These are phyloP conservation scores for Diarsia mendica DNA, from an alignment of 2,888 invertebrate genomes.

Conservation along the genomic window DNA sequence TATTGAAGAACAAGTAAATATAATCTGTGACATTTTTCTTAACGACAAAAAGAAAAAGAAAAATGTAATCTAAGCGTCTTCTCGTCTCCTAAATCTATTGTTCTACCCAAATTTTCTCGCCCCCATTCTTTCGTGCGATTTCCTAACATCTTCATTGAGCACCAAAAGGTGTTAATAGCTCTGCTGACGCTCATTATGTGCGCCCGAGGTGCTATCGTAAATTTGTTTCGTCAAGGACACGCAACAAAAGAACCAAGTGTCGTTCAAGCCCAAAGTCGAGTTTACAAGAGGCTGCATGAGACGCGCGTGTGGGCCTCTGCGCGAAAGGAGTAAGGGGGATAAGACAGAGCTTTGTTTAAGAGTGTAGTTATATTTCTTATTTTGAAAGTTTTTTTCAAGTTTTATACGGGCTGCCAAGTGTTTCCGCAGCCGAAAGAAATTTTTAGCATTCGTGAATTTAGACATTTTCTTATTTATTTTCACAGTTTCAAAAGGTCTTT, in stretches of 20 bases:
- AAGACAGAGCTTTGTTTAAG: slow-evolving; percentile 32
- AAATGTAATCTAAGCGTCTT: background rate
- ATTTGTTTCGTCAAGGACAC: slow-evolving; percentile 86
- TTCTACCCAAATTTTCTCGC: slow-evolving; percentile 19
- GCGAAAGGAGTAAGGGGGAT: slow-evolving; percentile 72
- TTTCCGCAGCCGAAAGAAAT: accelerated
- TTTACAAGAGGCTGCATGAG: slow-evolving; percentile 87
- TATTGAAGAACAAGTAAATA: too few relatives aligned
- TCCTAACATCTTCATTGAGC: slow-evolving; percentile 83
- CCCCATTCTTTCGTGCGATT: slow-evolving; percentile 38
- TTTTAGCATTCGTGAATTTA: background rate
- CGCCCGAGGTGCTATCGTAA: slow-evolving; percentile 84
- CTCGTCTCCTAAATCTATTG: slow-evolving; percentile 19
- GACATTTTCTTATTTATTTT: background rate
- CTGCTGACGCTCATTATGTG: slow-evolving; percentile 85
- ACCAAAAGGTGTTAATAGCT: slow-evolving; percentile 86
- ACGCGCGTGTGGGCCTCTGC: slow-evolving; percentile 87
- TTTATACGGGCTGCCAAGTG: background rate
- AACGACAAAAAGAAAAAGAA: too few relatives aligned
- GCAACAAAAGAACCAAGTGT: slow-evolving; percentile 86
- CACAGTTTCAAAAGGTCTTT: background rate
- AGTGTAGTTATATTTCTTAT: background rate
- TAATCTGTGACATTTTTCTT: too few relatives aligned
- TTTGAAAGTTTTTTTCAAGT: background rate
- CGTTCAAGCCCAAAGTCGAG: slow-evolving; percentile 87